A percentile compares a stretch with the other conserved stretches of the same genome.
phyloP scores from a whole-genome alignment of 2,797 vertebrate genomes.

The Nothura maculosa region DNA sequence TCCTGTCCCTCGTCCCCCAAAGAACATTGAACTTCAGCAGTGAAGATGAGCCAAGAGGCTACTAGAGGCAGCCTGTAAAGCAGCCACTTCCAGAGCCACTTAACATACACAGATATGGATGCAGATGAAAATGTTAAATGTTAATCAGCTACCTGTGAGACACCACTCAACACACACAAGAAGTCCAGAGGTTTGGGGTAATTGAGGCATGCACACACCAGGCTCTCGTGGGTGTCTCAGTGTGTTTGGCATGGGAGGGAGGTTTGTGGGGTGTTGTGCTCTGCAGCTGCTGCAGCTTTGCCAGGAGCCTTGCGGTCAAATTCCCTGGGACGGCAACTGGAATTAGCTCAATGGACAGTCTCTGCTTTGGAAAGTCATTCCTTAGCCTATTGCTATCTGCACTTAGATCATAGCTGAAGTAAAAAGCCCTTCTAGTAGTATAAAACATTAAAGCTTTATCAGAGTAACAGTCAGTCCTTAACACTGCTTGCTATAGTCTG shows the following conservation, averaged over 20 bases:
- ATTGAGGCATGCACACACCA: background rate
- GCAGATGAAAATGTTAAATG: background rate
- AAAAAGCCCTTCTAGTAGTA: background rate
- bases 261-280: background rate
- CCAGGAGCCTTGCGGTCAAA: fast-evolving
- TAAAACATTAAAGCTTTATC: background rate
- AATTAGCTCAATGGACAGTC: background rate
- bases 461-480: background rate
- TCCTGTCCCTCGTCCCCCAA: background rate
- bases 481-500: background rate
- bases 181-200: background rate
- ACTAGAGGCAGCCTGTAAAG: background rate
- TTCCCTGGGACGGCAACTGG: background rate
- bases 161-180: fast-evolving
- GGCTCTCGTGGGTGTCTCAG: background rate
- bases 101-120: background rate
- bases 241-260: background rate
- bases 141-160: background rate
- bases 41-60: background rate
- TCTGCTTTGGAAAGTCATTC: background rate
- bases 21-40: background rate
- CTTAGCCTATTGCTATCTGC: background rate
- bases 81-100: background rate
- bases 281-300: fast-evolving
- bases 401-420: background rate